Base-by-base conservation (phyloP, 2,888 invertebrate genomes). In the Spodoptera exigua region DNA sequence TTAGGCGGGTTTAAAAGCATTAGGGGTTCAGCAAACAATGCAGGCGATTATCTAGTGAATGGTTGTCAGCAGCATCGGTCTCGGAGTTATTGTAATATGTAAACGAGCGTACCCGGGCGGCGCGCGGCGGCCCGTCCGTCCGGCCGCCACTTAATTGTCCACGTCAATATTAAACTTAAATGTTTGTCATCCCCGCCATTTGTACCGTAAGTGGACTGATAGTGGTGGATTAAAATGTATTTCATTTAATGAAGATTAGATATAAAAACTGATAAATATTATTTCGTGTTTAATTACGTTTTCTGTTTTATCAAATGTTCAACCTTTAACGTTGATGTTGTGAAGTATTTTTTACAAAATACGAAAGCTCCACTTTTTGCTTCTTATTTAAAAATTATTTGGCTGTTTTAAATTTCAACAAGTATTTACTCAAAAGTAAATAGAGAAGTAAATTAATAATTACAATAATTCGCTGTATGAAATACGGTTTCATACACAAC, bases 31-130 rank as follows among this genome's bases (percentile, higher is more conserved):
- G 80, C 80, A 87, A 89, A 91, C 89, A 91, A 91, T 89, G 85
- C 83, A 76, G 74, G 82, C 86, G 89, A 90, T 91, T 91, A 90
- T 89, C 88, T 87, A 76, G 82, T 85, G 88, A 90, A 88, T 87
- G 85, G 81, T 85, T 90, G 90, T 91, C 90, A 89, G 82, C 80
- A 78, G 73, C 89, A 89, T 83, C 83, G 81, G 74, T 64, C 81
- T 65, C 58, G 72, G 81, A 84, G 85, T 87, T 87, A 89, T 87
- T 88, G 87, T 89, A 84, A 87, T 89, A 88, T 89, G 88, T 87
- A 87, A 87, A 87, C 88, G 87, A 86, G 82, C 52, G 54, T 51
- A 51, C 68, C 75, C 75, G 58, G 40, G 21, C 48, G 54, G 47
- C 80, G 21, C 21, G 21, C 78, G 68, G 71, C 78, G 76, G 73